Evolutionary conservation across 2,888 invertebrate genomes (phyloP), one percentile per base, ranked within the genome.

Genomic region (Willowsia nigromaculata): DNA sequence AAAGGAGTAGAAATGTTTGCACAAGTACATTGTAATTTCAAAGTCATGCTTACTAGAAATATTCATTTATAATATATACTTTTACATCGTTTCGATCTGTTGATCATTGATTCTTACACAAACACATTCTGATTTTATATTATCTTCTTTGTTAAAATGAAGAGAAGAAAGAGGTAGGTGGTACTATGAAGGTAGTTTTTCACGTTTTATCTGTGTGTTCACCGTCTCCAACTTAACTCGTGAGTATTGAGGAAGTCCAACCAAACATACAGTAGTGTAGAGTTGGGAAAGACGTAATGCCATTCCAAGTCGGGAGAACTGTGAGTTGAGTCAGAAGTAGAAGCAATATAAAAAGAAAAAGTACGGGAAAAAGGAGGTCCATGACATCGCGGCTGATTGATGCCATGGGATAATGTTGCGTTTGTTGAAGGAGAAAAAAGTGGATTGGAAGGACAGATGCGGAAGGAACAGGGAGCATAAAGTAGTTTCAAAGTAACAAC

Each of bases 361-460:
- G 81, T 82, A 88, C 88, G 27, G 76, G 76, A n/a, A 88, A 88
- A 59, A 88, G 88, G 88, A 88, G 88, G 88, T 88, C 62, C 88
- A 76, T 88, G 83, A 88, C 88, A 88, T 76, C 40, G 18, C 6
- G 59, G 62, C 83, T 88, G 88, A 88, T 88, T 88, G 88, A 88
- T 88, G 88, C 76, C 62, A 53, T 76, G 50, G 76, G 82, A 88
- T 83, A 74, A 83, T 83, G 74, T 59, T 82, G 11, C 74, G 83
- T 62, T 88, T 76, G 65, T 27, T 53, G 53, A 47, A 30, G 85
- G 33, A 59, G 22, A 47, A 59, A 68, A 84, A 71, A 68, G 84
- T 84, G 71, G 47, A 76, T 40, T 80, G 43, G 65, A 43, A 85
- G 85, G 62, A 85, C 43, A 25, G 47, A 33, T 50, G 78, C 33